phyloP scores from a whole-genome alignment of 2,888 invertebrate species.

The Chesias legatella region DNA sequence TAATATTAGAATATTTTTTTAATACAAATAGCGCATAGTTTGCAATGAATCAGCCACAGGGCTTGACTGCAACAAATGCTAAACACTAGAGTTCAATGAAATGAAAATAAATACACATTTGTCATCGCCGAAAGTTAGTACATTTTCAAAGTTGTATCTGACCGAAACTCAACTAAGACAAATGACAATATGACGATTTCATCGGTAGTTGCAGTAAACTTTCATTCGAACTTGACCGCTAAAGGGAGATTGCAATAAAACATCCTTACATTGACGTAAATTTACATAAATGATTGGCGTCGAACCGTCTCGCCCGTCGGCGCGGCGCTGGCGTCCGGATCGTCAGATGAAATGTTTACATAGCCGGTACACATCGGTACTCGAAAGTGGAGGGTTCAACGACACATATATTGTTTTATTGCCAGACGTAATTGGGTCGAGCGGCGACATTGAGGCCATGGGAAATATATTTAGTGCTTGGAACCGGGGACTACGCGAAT shows the following conservation, averaged over 20 bases:
- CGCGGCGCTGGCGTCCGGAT: constrained; percentile 24
- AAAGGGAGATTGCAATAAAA: constrained; percentile 73
- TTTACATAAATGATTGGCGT: constrained; percentile 79
- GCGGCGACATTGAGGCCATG: constrained; percentile 57
- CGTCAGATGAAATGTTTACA: constrained; percentile 72
- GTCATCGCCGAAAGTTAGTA: too few relatives aligned
- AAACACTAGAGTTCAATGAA: too few relatives aligned
- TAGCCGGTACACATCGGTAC: constrained; percentile 38
- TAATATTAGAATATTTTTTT: background rate
- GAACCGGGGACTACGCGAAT: constrained; percentile 39
- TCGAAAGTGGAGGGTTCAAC: constrained; percentile 66
- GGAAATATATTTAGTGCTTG: constrained; percentile 53
- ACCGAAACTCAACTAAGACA: too few relatives aligned
- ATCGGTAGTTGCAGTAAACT: constrained; percentile 41
- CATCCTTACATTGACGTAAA: constrained; percentile 75
- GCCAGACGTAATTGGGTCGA: constrained; percentile 74
- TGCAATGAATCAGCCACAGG: too few relatives aligned
- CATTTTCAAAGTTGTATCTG: too few relatives aligned
- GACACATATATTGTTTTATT: constrained; percentile 75
- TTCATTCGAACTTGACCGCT: constrained; percentile 76
- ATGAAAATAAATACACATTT: too few relatives aligned
- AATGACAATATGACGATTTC: too few relatives aligned
- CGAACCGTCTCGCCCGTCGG: constrained; percentile 53
- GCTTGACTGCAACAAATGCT: too few relatives aligned
- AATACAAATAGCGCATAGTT: too few relatives aligned